A percentile compares a stretch with the other conserved stretches of the same genome.
phyloP scores from a whole-genome alignment of 2,888 invertebrate genomes.

The Carterocephalus palaemon region DNA sequence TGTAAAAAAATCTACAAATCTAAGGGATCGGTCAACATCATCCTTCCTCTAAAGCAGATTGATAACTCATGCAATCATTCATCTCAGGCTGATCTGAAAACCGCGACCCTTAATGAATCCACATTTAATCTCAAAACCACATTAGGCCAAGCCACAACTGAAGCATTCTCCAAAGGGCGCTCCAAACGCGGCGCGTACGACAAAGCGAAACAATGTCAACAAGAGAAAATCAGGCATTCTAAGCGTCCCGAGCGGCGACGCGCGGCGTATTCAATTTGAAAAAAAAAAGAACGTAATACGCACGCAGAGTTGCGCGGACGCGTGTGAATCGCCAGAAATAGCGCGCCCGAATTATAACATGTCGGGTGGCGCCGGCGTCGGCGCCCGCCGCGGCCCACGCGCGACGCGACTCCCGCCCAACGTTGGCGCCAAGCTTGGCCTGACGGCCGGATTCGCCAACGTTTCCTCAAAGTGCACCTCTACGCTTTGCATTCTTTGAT shows the following conservation, averaged over 20 bases:
- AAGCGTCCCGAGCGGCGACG: slow-evolving; percentile 13
- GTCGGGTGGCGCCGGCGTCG: slow-evolving; percentile 69
- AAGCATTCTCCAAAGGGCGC: no score
- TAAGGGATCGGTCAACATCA: no score
- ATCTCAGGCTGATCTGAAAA: no score
- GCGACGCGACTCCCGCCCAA: slow-evolving; percentile 19
- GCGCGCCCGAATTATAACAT: slow-evolving; percentile 73
- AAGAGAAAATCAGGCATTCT: slow-evolving; percentile 15
- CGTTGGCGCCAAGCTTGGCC: neutral
- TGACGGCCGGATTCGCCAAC: slow-evolving; percentile 11
- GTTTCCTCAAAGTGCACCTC: slow-evolving; percentile 11
- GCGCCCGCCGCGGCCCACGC: slow-evolving; percentile 59
- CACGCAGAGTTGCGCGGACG: slow-evolving; percentile 57
- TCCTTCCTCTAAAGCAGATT: no score
- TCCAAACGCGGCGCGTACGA: no score
- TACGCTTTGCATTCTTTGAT: slow-evolving; percentile 1
- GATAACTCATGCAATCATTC: no score
- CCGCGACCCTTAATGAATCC: no score
- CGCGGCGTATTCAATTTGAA: slow-evolving; percentile 49
- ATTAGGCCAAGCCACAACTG: no score
- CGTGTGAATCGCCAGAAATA: slow-evolving; percentile 75
- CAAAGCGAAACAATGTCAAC: slow-evolving; percentile 1
- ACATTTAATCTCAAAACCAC: no score
- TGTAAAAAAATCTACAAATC: no score
- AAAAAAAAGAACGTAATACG: slow-evolving; percentile 60